Base-by-base conservation (phyloP, 1,140 invertebrate species). In the Pomacea maculata region DNA sequence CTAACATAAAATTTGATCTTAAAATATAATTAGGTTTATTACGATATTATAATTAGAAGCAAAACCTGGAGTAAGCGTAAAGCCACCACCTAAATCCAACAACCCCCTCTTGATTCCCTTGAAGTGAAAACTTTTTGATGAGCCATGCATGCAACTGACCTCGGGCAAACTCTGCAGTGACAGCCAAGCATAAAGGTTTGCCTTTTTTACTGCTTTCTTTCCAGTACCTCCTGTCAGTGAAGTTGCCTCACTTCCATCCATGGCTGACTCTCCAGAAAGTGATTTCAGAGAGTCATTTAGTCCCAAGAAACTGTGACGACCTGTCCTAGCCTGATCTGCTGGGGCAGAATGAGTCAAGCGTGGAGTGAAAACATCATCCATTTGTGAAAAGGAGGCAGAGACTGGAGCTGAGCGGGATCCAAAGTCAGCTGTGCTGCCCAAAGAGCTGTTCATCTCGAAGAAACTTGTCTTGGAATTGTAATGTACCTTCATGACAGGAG, bases 101-200 rank as follows among this genome's bases (percentile, higher is more conserved):
- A 45, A 45, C 34, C 34, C 2, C 34, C 34, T 6, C 34, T 45
- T 45, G 34, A 45, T 45, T 6, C 34, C 34, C 34, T 45, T 45
- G 6, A 45, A 45, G 2, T 45, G 34, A 45, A 45, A 45, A 45
- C 34, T 45, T 45, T 45, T 45, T 21, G 25, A 4, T 45, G 34
- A 45, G 34, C 34, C 34, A 45, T 45, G 34, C 34, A 45, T 45
- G 34, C 34, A 70, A 98, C 97, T 75, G 85, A 91, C 91, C 91
- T 98, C 97, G 0, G 97, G 97, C 83, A 99, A 96, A 87, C 96
- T 97, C 89, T 99, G 97, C 54, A 99, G 91, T 4, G 96, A 98
- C 92, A 97, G 95, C 97, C 97, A 99, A 21, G 97, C 96, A 91
- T 98, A 98, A 1, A 99, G 92, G 73, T 96, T 96, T 5, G 97